Base-by-base conservation (phyloP, 2,888 invertebrate genomes). In the Uloborus plumipes region DNA sequence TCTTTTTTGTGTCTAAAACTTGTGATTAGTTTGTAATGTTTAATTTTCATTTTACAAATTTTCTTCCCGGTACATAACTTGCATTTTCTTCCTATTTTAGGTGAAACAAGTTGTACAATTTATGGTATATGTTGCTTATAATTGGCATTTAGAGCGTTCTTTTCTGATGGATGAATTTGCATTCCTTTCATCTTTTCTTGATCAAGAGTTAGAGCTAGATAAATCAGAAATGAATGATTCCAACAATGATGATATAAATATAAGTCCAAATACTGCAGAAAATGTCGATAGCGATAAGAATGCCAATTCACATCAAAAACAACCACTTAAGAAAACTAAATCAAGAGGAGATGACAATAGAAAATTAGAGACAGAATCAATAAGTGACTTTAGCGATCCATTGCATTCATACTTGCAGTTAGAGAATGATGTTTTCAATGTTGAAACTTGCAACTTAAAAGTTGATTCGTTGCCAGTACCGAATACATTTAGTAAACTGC, bases 81-180 rank as follows among this genome's bases (percentile, higher is more conserved):
- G 11, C 11, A 39, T 59, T 20, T 18, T 59, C 22, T 16, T 50
- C 50, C 47, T n/a, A n/a, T 66, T 61, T 22, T 50, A 81, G 80
- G 93, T 97, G 0, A 98, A 98, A 88, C 93, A 92, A 87, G 94
- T 97, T 0, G 92, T 94, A 0, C 93, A 93, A 66, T 93, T 94
- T 87, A 92, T 97, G 91, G 91, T 96, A 0, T 94, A 94, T 83
- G 93, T 94, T 0, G 92, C 93, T 53, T 98, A 98, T 89, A 98
- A 98, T 87, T 95, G 96, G 93, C 92, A 94, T 67, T 90, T 98
- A 61, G 99, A 99, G 89, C 94, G 94, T 87, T 94, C 97, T 0
- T 98, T 96, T 89, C 90, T 95, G 58, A 92, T 97, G 90, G 95
- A 95, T 84, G 95, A 96, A 88, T 95, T 95, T 86, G 96, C 94